These are phyloP conservation scores for Auanema freiburgensis DNA, from an alignment of 2,888 invertebrate species.

Conservation along the genomic window DNA sequence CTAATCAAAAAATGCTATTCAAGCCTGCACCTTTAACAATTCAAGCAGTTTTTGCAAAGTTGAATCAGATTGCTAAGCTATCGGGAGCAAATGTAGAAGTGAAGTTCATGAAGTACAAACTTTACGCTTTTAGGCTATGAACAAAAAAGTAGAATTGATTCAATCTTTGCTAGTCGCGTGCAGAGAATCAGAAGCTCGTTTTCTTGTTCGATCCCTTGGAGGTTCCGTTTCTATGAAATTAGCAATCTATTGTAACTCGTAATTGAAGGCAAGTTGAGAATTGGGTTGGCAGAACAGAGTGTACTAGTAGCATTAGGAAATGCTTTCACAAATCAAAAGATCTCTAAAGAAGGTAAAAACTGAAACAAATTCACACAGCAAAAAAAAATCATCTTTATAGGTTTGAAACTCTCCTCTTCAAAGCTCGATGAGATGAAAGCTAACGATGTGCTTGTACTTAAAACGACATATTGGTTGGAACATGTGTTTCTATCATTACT, in stretches of 20 bases:
- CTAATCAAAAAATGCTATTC: conserved; percentile 82
- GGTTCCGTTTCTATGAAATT: conserved; percentile 16
- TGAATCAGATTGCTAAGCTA: conserved; percentile 84
- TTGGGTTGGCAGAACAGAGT: conserved; percentile 95
- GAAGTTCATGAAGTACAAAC: neutral
- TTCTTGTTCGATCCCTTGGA: conserved; percentile 49
- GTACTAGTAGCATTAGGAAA: conserved; percentile 85
- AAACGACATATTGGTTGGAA: conserved; percentile 85
- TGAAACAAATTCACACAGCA: neutral
- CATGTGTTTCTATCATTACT: conserved; percentile 1
- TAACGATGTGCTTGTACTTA: conserved; percentile 77
- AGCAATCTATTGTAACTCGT: neutral
- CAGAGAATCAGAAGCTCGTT: conserved; percentile 55
- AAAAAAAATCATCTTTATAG: conserved; percentile 18
- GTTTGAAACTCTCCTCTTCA: conserved; percentile 70
- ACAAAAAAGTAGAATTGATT: conserved; percentile 85
- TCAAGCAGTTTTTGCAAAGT: conserved; percentile 77
- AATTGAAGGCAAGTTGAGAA: conserved; percentile 87
- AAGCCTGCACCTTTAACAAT: conserved; percentile 79
- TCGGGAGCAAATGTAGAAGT: conserved; percentile 70
- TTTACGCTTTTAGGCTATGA: conserved; percentile 66
- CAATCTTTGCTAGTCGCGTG: conserved; percentile 85
- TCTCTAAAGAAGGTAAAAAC: conserved; percentile 35
- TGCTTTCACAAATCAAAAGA: conserved; percentile 69
- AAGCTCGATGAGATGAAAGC: conserved; percentile 78